These are phyloP conservation scores for Danionella dracula DNA, from an alignment of 2,797 vertebrate genomes.

Conservation along the genomic window DNA sequence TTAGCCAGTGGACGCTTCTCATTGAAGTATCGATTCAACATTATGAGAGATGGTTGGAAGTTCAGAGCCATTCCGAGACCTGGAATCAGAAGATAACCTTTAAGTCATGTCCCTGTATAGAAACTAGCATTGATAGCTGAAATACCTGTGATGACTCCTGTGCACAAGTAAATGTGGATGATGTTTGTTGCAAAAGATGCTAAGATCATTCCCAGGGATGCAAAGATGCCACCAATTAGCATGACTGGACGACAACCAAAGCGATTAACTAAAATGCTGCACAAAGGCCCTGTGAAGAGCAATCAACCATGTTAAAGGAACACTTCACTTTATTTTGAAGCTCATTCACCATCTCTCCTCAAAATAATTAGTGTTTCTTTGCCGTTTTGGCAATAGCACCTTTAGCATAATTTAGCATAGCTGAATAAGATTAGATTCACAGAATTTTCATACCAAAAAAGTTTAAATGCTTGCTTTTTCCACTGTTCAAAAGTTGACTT, in stretches of 20 bases:
- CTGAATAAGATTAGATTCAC: no score
- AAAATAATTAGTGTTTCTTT: no score
- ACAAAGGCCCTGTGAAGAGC: constrained; percentile 68
- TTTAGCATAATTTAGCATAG: no score
- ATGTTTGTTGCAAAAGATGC: constrained; percentile 75
- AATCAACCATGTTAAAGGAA: no score
- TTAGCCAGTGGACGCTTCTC: constrained; percentile 76
- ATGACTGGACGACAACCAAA: constrained; percentile 82
- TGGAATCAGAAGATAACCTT: constrained; percentile 35
- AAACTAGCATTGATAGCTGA: not conserved
- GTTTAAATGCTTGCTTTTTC: no score
- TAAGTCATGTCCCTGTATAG: not conserved
- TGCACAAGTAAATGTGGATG: constrained; percentile 72
- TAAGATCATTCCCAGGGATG: constrained; percentile 74
- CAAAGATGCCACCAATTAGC: constrained; percentile 77
- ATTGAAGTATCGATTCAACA: constrained; percentile 80
- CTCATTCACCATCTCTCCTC: no score
- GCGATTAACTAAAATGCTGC: constrained; percentile 77
- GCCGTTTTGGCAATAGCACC: no score
- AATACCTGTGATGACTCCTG: constrained; percentile 75
- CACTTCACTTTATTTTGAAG: no score
- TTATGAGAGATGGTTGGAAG: constrained; percentile 83
- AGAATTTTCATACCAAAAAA: no score
- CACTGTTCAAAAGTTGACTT: no score
- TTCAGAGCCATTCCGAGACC: constrained; percentile 81